Base-by-base conservation (phyloP, 2,113 vertebrate genomes). In the Panthera leo region DNA sequence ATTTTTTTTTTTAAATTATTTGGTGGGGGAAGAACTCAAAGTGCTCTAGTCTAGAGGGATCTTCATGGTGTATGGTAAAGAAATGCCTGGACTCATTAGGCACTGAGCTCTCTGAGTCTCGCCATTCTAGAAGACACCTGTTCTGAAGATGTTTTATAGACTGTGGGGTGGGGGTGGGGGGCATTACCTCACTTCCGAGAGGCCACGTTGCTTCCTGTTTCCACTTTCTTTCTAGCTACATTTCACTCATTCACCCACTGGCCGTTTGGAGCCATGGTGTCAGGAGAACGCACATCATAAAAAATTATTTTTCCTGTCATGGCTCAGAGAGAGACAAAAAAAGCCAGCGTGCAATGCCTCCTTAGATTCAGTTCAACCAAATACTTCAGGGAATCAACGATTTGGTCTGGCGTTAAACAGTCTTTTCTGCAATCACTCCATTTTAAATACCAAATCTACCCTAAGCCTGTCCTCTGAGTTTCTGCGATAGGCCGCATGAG, bases 111-210 rank as follows among this genome's bases (percentile, higher is more conserved):
- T 42, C 65, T 21, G 13, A 65, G 34, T 12, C 13, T 80, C 29
- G 4, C 23, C n/a, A 4, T 88, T 82, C 31, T 55, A 9, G 29
- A 65, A 61, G 53, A 86, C 67, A 89, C 88, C 65, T 80, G 67
- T 53, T 78, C 31, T 68, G 29, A 94, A 86, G 82, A 91, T 83
- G 91, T 79, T 95, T 97, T 84, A 95, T 34, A 96, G 92, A 14
- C 65, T 48, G 27, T 0, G 8, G 51, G 3, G n/a, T 12, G 58
- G 5, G 0, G 36, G 13, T 61, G 8, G 9, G 1, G 29, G n/a
- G 45, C 14, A 70, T 78, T 71, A 55, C 58, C 51, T 92, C 34
- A 67, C 36, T 3, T 3, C 53, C 58, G 34, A 58, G 55, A 36
- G 85, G 14, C 31, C 71, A 8, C 4, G 1, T 11, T 78, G 76